Evolutionary conservation across 1,140 invertebrate species (phyloP), one percentile per base, ranked within the genome.

Genomic region (Eufriesea mexicana): DNA sequence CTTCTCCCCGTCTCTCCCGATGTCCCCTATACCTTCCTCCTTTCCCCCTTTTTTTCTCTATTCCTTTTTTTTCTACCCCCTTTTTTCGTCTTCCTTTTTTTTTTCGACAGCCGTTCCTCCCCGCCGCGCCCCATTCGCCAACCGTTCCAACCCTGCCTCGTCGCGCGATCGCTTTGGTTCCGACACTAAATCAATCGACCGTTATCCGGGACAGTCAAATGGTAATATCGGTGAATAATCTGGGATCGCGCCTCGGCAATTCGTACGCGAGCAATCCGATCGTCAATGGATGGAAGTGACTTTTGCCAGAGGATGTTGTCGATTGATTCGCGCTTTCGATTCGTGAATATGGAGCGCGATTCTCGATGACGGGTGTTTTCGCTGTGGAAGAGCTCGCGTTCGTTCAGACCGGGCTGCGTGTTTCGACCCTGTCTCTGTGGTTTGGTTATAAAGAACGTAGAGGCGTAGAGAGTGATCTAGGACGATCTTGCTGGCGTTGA

Each of bases 181-280:
- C 82, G 54, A 71, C 84, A 67, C 73, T 87, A 85, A 87, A 87
- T 88, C 87, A 87, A 88, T 88, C 86, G 86, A 79, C 83, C 86
- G 86, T 88, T 82, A 81, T 80, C 59, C 86, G 66, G 61, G 73
- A 70, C 67, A 73, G 86, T 80, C 71, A 86, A 87, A 87, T 80
- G 85, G 84, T 67, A 87, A 80, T 68, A 55, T 61, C 49, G 61
- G 57, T 71, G 85, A 86, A 86, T 83, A 78, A 86, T 82, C 55
- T 81, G 20, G 54, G 77, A 28, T 51, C 47, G 28, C 25, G 57
- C 61, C 49, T 54, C 28, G 54, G 23, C n/a, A 49, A 79, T 72
- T 79, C 51, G 67, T 61, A 72, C 67, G 55, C 67, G 55, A 28
- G 51, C 42, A 45, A 23, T 47, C n/a, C 12, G 64, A 23, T 66